Evolutionary conservation across 2,797 vertebrate species (phyloP).

Genomic region (Melanotaenia pygmaea): DNA sequence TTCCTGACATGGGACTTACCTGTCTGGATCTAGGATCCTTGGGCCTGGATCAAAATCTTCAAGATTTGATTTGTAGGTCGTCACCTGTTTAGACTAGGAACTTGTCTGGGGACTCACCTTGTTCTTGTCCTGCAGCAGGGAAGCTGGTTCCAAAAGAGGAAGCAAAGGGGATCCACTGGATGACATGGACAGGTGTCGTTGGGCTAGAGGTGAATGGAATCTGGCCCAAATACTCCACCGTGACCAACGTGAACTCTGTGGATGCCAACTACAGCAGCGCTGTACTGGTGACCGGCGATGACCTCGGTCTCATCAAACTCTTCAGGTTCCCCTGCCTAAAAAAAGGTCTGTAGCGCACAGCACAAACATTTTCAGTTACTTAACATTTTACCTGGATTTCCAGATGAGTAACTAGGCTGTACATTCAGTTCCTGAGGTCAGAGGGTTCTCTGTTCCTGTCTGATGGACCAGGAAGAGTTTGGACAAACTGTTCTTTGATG

Average conservation of each 20-base stretch:
- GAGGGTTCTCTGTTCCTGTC: no score
- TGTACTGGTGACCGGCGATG: conserved; percentile 90
- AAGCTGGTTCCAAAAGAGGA: conserved; percentile 92
- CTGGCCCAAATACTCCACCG: conserved; percentile 93
- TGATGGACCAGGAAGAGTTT: no score
- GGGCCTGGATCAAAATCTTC: no score
- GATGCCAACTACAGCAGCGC: conserved; percentile 94
- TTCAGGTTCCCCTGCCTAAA: conserved; percentile 93
- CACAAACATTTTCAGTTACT: background rate
- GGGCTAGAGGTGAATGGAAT: conserved; percentile 93
- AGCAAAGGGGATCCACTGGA: conserved; percentile 92
- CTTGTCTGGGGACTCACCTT: background rate
- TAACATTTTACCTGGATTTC: background rate
- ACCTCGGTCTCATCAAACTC: conserved; percentile 93
- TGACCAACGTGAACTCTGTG: conserved; percentile 91
- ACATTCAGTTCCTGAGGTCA: no score
- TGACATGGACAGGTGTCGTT: conserved; percentile 93
- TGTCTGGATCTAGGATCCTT: background rate
- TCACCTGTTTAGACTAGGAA: background rate
- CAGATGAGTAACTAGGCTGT: background rate
- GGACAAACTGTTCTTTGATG: no score
- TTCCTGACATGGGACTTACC: no score
- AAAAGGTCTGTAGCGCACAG: conserved; percentile 80
- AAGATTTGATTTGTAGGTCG: no score
- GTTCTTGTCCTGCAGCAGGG: conserved; percentile 80